Evolutionary conservation across 1,140 invertebrate genomes (phyloP), one percentile per base, ranked within the genome.

Genomic region (Augochlora pura): DNA sequence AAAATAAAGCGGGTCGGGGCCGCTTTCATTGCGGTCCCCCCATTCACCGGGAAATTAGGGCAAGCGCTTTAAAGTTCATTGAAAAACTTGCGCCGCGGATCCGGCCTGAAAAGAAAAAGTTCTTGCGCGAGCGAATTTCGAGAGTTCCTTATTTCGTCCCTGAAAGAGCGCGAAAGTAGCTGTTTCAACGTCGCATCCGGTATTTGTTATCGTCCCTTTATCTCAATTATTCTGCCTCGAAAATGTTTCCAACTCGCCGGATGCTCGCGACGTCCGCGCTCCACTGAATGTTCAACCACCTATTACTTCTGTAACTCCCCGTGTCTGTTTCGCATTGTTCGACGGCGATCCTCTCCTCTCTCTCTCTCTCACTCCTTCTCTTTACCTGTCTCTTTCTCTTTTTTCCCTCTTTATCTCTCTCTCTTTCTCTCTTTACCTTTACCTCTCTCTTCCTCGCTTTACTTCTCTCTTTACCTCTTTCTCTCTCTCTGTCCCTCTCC

Each of bases 31-130:
- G 70, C 78, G 52, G 71, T 77, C 12, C 70, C 70, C 71, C 76
- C 72, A 81, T 85, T 87, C 86, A 87, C 27, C 52, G 46, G 39
- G 83, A 88, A 88, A 88, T 88, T 87, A 74, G 86, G 78, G 59
- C 83, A 77, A 84, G 86, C 81, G 73, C 81, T 88, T 86, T 84
- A 84, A 86, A 70, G 67, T 65, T 84, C 83, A 77, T 81, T 88
- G 86, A 88, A 88, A 88, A 76, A 73, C 57, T 69, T 80, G 62
- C 42, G 32, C 65, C 39, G 52, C 38, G 62, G 27, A 78, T 23
- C 54, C 5, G 6, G 21, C 21, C 18, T 60, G 64, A 75, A 78
- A 71, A 54, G 76, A 82, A 72, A 73, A 80, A 77, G 63, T 82
- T 85, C 76, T 85, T 85, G 83, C 80, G 66, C 59, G 80, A 77